Percentiles rank a stretch among this genome's conserved stretches.
Evolutionary conservation across 2,888 invertebrate species (phyloP).

Genomic region (Aplocera efformata): DNA sequence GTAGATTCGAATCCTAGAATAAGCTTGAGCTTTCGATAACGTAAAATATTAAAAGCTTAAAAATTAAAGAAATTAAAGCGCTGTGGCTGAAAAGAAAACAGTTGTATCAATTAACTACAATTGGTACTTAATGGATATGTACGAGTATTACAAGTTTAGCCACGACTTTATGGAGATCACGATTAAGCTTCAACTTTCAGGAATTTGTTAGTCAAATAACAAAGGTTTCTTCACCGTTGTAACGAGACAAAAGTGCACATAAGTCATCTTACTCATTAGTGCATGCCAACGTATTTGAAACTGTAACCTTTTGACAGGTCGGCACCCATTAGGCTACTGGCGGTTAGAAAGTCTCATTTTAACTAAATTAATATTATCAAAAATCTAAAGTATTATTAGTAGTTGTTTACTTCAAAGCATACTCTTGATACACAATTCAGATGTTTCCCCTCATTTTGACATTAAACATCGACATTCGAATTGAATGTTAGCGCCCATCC

Average conservation of each 20-base stretch:
- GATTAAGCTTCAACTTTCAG: constrained; percentile 16
- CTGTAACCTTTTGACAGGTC: constrained; percentile 14
- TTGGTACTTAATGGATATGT: not conserved
- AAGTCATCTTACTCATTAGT: constrained; percentile 22
- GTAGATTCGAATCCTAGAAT: too few relatives aligned
- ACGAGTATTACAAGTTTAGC: constrained; percentile 5
- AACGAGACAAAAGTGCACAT: constrained; percentile 18
- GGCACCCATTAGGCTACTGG: constrained; percentile 13
- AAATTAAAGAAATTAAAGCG: too few relatives aligned
- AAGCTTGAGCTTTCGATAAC: too few relatives aligned
- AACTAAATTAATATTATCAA: constrained; percentile 1
- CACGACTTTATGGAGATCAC: not conserved
- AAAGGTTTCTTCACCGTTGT: constrained; percentile 25
- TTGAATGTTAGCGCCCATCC: too few relatives aligned
- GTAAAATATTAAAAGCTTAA: too few relatives aligned
- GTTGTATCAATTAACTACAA: too few relatives aligned
- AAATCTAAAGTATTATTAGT: too few relatives aligned
- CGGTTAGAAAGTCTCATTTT: constrained; percentile 15
- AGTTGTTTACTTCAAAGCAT: too few relatives aligned
- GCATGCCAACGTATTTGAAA: constrained; percentile 20
- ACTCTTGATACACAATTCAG: too few relatives aligned
- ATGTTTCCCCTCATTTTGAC: too few relatives aligned
- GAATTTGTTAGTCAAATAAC: constrained; percentile 30
- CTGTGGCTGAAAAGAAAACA: too few relatives aligned
- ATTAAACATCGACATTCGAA: too few relatives aligned